Evolutionary conservation across 2,113 vertebrate genomes (phyloP).

Genomic region (Petrocephalus zakoni): DNA sequence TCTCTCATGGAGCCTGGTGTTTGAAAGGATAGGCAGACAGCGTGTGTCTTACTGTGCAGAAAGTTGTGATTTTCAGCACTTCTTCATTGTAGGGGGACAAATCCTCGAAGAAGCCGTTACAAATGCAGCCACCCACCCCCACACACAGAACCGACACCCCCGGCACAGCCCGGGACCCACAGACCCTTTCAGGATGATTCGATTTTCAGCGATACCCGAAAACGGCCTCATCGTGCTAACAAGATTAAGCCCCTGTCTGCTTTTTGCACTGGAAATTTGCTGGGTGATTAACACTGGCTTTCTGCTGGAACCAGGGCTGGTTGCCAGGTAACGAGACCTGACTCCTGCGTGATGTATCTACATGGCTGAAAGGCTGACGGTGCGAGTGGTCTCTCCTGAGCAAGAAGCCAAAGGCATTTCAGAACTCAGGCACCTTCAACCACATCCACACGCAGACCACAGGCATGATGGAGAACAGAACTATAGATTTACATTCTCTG

Average conservation of each 20-base stretch:
- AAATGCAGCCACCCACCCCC: constrained; percentile 29
- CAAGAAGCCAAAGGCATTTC: constrained; percentile 35
- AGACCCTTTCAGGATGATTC: constrained; percentile 70
- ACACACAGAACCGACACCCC: constrained; percentile 38
- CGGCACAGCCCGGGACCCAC: constrained; percentile 32
- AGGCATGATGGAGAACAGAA: background rate
- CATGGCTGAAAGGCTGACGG: constrained; percentile 41
- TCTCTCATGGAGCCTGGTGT: background rate
- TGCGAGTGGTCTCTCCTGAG: constrained; percentile 33
- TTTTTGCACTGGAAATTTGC: constrained; percentile 70
- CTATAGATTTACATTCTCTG: background rate
- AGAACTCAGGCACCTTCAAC: constrained; percentile 1
- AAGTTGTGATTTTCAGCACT: background rate
- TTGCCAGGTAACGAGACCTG: constrained; percentile 75
- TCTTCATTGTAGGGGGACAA: background rate
- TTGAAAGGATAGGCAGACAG: background rate
- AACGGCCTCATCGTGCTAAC: constrained; percentile 78
- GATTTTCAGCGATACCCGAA: constrained; percentile 80
- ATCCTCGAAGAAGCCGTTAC: background rate
- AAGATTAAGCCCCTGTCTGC: constrained; percentile 76
- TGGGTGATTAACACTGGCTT: constrained; percentile 70
- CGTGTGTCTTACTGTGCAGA: background rate
- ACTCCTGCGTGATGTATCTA: constrained; percentile 57
- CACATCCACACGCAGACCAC: background rate
- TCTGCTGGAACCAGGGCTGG: constrained; percentile 60